Evolutionary conservation across 2,797 vertebrate species (phyloP).

Genomic region (Melopsittacus undulatus): DNA sequence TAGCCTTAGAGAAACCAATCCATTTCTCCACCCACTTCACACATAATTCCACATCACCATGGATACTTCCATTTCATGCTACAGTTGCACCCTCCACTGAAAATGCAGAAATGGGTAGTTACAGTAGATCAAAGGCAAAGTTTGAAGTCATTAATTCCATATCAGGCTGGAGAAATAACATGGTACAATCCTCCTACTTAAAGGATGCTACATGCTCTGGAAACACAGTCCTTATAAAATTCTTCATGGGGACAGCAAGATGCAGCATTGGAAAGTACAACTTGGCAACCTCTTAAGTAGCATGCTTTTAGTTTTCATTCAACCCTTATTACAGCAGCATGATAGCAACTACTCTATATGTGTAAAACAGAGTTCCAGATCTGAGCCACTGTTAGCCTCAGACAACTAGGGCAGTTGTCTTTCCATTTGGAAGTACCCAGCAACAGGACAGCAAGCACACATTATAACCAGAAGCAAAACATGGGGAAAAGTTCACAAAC

Average conservation of each 20-base stretch:
- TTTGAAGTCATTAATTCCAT: neutral
- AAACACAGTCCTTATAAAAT: neutral
- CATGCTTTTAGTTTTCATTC: neutral
- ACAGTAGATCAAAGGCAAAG: neutral
- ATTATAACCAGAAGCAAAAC: neutral
- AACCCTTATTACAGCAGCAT: neutral
- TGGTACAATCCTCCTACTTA: neutral
- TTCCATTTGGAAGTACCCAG: neutral
- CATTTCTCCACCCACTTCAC: neutral
- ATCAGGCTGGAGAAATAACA: neutral
- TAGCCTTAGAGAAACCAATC: neutral
- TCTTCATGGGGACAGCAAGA: neutral
- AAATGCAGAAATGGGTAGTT: neutral
- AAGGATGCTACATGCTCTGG: neutral
- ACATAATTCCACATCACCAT: neutral
- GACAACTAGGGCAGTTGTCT: neutral
- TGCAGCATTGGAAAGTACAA: neutral
- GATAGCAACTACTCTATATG: neutral
- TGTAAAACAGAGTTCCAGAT: neutral
- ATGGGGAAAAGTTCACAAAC: neutral
- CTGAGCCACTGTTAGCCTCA: neutral
- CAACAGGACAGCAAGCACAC: neutral
- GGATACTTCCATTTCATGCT: neutral
- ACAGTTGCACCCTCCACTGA: neutral
- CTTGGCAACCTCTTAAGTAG: neutral